phyloP scores from a whole-genome alignment of 2,888 invertebrate genomes.

The Spisula subtruncata region DNA sequence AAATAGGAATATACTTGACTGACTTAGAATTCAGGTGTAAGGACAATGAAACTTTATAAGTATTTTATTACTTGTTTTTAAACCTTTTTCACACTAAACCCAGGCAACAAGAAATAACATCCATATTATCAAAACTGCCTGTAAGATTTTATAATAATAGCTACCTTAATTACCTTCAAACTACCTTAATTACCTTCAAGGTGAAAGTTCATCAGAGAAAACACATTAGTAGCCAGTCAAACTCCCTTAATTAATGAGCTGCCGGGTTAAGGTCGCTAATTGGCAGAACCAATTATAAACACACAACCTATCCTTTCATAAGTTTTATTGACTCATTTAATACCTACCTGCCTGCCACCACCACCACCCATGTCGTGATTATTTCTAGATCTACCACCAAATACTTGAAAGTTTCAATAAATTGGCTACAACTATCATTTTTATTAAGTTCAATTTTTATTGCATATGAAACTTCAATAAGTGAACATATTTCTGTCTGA shows the following conservation, averaged over 20 bases:
- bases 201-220: not conserved
- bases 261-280: not conserved
- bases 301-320: not conserved
- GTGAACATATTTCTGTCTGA: not conserved
- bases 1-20: not conserved
- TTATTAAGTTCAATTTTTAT: not conserved
- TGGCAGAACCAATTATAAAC: not conserved
- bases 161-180: not conserved
- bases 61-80: not conserved
- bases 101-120: not conserved
- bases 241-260: not conserved
- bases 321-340: not conserved
- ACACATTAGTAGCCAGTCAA: constrained; percentile 2
- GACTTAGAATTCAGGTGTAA: not conserved
- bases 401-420: not conserved
- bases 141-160: not conserved
- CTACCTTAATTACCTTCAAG: not conserved
- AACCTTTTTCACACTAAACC: not conserved
- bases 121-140: not conserved
- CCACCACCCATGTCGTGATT: not conserved
- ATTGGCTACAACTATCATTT: not conserved
- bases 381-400: not conserved
- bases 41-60: not conserved
- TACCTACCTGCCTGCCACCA: not conserved
- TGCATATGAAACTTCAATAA: not conserved